phyloP scores from a whole-genome alignment of 2,797 vertebrate species.

The Parauchenoglanis ngamensis region DNA sequence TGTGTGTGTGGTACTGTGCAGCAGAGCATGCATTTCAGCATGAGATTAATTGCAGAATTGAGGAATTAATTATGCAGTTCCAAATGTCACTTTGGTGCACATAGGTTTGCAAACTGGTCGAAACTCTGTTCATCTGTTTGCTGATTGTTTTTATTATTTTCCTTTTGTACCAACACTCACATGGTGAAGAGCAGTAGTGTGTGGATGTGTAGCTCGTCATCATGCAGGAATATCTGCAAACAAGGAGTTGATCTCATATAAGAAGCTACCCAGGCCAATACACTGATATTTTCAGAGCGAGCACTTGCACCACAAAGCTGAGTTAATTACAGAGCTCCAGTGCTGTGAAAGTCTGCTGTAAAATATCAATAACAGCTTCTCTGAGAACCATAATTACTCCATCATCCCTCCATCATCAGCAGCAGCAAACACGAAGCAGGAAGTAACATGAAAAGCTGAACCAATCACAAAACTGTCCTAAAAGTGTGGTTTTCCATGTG shows the following conservation, averaged over 20 bases:
- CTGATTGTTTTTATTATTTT: too few relatives aligned
- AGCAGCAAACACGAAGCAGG: background rate
- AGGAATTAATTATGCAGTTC: background rate
- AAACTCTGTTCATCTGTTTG: too few relatives aligned
- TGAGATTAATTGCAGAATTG: too few relatives aligned
- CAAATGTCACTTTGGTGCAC: background rate
- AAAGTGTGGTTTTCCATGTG: background rate
- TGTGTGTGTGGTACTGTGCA: too few relatives aligned
- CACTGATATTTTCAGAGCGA: background rate
- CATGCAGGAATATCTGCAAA: background rate
- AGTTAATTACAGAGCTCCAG: background rate
- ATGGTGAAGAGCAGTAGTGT: background rate
- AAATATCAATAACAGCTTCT: background rate
- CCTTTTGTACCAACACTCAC: background rate
- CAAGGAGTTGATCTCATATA: background rate
- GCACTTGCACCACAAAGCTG: background rate
- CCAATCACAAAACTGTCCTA: background rate
- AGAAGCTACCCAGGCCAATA: background rate
- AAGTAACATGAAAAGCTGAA: background rate
- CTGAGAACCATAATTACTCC: background rate
- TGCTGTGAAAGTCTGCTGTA: background rate
- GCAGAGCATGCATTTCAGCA: too few relatives aligned
- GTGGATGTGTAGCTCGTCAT: background rate
- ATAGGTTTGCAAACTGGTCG: background rate
- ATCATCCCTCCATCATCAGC: background rate